phyloP scores from a whole-genome alignment of 2,113 vertebrate genomes.

The Suncus etruscus region DNA sequence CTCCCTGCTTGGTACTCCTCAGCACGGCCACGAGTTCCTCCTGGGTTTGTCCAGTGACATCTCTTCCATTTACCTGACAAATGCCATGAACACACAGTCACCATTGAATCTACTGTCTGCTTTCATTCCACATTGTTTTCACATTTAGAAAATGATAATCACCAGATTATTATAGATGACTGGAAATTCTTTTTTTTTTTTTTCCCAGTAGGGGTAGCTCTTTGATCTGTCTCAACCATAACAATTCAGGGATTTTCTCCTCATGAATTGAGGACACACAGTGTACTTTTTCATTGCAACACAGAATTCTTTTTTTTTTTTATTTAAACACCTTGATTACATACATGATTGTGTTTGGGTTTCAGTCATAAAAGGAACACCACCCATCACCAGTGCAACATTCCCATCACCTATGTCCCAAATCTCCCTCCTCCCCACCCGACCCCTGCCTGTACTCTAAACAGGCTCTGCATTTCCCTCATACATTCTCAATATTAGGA shows the following conservation, averaged over 20 bases:
- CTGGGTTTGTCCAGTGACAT: conserved; percentile 93
- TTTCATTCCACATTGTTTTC: not conserved
- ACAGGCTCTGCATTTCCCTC: too few relatives aligned
- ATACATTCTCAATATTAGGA: too few relatives aligned
- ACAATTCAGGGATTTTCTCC: not conserved
- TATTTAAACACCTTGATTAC: too few relatives aligned
- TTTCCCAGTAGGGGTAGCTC: not conserved
- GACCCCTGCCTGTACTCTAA: too few relatives aligned
- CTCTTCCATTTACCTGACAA: conserved; percentile 94
- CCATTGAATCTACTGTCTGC: not conserved
- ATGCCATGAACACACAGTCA: not conserved
- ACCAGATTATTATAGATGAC: not conserved
- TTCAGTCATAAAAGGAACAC: too few relatives aligned
- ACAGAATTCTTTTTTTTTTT: not conserved
- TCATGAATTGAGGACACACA: not conserved
- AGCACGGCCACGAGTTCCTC: conserved; percentile 97
- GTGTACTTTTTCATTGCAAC: not conserved
- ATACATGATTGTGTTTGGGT: too few relatives aligned
- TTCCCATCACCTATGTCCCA: too few relatives aligned
- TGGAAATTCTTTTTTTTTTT: too few relatives aligned
- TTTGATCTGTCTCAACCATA: conserved; percentile 30
- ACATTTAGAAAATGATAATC: conserved; percentile 10
- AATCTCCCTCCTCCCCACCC: too few relatives aligned
- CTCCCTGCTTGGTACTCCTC: conserved; percentile 96
- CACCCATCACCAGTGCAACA: too few relatives aligned